These are phyloP conservation scores for Harpalus rubripes DNA, from an alignment of 2,888 invertebrate genomes.

Conservation along the genomic window DNA sequence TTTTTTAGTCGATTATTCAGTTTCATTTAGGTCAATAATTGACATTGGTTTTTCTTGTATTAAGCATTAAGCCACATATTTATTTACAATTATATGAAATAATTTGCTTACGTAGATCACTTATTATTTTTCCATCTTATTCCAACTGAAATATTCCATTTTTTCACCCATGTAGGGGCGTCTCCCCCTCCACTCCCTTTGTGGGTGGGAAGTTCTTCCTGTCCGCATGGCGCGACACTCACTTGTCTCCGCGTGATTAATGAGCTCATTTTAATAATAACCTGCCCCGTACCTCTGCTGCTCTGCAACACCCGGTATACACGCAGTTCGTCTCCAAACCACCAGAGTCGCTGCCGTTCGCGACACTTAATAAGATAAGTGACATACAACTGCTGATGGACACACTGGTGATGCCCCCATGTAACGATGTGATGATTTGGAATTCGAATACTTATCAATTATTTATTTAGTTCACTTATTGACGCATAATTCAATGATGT, in stretches of 20 bases:
- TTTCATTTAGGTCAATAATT: too few species aligned
- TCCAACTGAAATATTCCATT: too few species aligned
- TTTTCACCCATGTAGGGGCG: neutral
- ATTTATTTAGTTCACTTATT: too few species aligned
- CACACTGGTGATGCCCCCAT: slow-evolving; percentile 1
- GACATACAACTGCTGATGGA: slow-evolving; percentile 57
- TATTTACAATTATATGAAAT: too few species aligned
- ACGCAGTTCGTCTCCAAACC: slow-evolving; percentile 2
- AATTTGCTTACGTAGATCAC: too few species aligned
- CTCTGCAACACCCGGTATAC: slow-evolving; percentile 16
- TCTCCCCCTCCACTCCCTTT: slow-evolving; percentile 8
- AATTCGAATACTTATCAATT: too few species aligned
- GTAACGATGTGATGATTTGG: neutral
- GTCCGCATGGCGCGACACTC: slow-evolving; percentile 45
- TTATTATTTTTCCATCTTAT: too few species aligned
- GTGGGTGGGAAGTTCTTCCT: slow-evolving; percentile 35
- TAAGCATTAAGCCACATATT: too few species aligned
- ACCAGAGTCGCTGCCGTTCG: slow-evolving; percentile 39
- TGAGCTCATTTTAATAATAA: slow-evolving; percentile 79
- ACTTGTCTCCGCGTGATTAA: slow-evolving; percentile 77
- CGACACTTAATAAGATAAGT: slow-evolving; percentile 60
- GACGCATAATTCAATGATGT: too few species aligned
- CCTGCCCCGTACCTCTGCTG: slow-evolving; percentile 70
- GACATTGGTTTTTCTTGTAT: too few species aligned
- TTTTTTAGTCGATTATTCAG: too few species aligned